Conservation (phyloP, 2,888 invertebrate genomes). For the Drosophila stalkeri region DNA sequence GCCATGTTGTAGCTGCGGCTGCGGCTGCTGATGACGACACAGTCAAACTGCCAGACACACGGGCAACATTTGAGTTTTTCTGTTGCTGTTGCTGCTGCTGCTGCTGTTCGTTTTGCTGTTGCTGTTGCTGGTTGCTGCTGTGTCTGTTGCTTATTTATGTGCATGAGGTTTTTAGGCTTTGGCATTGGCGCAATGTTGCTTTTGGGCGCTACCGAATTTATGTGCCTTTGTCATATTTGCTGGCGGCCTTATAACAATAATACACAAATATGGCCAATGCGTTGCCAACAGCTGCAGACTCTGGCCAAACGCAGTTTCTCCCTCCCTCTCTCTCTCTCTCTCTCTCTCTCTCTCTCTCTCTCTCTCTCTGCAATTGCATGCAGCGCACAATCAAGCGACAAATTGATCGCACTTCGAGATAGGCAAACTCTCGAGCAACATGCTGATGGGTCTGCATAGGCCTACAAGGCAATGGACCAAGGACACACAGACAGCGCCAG, state of each 20-base stretch:
- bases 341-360: not conserved
- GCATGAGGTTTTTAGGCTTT: constrained; percentile 34
- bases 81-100: constrained; percentile 35
- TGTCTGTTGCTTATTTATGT: constrained; percentile 57
- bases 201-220: constrained; percentile 73
- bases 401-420: constrained; percentile 76
- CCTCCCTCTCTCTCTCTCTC: not conserved
- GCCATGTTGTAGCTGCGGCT: constrained; percentile 45
- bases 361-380: not conserved
- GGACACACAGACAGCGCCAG: constrained; percentile 9
- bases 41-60: constrained; percentile 65
- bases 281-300: constrained; percentile 65
- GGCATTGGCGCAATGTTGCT: constrained; percentile 19
- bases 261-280: constrained; percentile 78
- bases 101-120: constrained; percentile 24
- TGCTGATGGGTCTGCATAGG: constrained; percentile 40
- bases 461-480: constrained; percentile 49
- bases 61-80: constrained; percentile 63
- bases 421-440: constrained; percentile 43
- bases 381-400: constrained; percentile 77
- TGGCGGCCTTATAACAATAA: constrained; percentile 70
- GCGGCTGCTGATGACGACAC: constrained; percentile 55
- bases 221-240: constrained; percentile 79
- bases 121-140: constrained; percentile 34
- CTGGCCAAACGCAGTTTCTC: constrained; percentile 28